Evolutionary conservation across 2,113 vertebrate genomes (phyloP).

Genomic region (Corvus moneduloides): DNA sequence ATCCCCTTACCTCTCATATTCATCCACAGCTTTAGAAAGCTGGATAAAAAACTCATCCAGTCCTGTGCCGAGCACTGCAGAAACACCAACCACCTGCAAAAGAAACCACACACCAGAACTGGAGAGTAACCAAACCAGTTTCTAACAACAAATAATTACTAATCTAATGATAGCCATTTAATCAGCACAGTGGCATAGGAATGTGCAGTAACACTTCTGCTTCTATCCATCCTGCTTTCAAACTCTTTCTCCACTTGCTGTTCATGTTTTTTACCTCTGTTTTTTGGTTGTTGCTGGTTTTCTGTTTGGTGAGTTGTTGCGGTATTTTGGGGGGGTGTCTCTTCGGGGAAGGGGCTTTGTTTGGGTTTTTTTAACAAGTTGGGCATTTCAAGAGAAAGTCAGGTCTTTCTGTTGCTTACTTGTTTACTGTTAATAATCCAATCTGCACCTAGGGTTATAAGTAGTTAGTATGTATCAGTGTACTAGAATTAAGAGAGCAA

Average conservation of each 20-base stretch:
- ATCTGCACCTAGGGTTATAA: not conserved
- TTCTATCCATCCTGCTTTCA: not conserved
- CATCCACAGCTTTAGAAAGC: constrained; percentile 85
- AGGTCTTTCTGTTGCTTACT: not conserved
- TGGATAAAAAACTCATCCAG: constrained; percentile 88
- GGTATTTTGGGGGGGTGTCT: not conserved
- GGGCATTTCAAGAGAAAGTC: not conserved
- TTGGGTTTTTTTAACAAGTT: not conserved
- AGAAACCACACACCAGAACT: not conserved
- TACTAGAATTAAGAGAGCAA: not conserved
- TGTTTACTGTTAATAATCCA: not conserved
- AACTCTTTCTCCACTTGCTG: not conserved
- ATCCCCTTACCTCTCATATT: constrained; percentile 87
- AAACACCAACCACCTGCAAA: constrained; percentile 91
- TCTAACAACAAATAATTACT: not conserved
- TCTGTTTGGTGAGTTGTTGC: not conserved
- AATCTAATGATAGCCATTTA: not conserved
- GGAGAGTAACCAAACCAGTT: not conserved
- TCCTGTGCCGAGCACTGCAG: constrained; percentile 87
- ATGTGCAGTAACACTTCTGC: not conserved
- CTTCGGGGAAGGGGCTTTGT: not conserved
- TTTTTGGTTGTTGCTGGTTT: not conserved
- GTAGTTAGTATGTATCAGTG: not conserved
- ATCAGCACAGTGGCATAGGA: not conserved
- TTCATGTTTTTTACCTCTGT: not conserved